Conservation (phyloP, 2,797 vertebrate species). For the Sebastes taczanowskii region DNA sequence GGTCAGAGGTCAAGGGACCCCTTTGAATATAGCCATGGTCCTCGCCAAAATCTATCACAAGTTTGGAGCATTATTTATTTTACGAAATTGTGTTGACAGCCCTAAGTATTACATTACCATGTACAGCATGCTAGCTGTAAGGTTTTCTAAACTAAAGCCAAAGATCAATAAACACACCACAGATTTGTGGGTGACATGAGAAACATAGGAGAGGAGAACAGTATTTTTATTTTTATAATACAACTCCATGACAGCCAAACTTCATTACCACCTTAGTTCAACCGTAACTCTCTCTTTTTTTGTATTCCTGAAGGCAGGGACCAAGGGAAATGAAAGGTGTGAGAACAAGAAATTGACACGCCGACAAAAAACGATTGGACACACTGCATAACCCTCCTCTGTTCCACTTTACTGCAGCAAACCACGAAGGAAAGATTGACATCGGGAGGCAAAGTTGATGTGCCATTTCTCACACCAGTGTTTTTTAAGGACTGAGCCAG, state of each 20-base stretch:
- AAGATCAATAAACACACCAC: slow-evolving; percentile 11
- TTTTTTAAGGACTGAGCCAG: slow-evolving; percentile 18
- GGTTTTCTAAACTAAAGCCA: neutral
- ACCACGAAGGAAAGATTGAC: slow-evolving; percentile 22
- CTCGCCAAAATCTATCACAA: too few relatives aligned
- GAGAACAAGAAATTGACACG: slow-evolving; percentile 6
- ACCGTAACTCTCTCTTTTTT: slow-evolving; percentile 1
- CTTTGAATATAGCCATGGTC: too few relatives aligned
- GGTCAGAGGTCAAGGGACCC: too few relatives aligned
- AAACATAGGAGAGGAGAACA: neutral
- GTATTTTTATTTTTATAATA: neutral
- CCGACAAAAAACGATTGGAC: neutral
- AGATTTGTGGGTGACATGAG: neutral
- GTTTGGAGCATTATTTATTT: neutral
- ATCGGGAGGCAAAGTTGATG: neutral
- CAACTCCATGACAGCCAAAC: slow-evolving; percentile 18
- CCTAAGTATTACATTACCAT: neutral
- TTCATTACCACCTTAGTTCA: slow-evolving; percentile 2
- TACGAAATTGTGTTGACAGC: neutral
- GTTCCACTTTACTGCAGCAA: slow-evolving; percentile 20
- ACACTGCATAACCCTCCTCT: neutral
- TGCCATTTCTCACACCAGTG: slow-evolving; percentile 1
- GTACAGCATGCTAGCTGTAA: neutral
- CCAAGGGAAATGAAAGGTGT: slow-evolving; percentile 24
- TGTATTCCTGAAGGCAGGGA: neutral